Evolutionary conservation across 2,113 vertebrate genomes (phyloP), one percentile per base, ranked within the genome.

Genomic region (Elephas maximus): DNA sequence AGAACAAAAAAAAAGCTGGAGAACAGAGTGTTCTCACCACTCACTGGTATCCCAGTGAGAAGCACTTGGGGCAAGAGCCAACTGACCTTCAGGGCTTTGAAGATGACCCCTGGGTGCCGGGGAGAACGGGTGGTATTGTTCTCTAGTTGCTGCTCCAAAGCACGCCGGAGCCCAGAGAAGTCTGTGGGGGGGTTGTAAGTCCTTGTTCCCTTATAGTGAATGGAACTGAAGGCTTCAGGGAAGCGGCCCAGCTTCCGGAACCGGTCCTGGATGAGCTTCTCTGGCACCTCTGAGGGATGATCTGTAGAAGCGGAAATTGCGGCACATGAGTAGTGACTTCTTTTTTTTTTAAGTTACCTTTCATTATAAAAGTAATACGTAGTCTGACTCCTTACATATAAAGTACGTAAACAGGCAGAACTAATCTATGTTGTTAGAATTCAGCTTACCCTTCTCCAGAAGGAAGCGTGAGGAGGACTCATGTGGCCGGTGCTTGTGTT

Each of bases 171-270:
- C 8, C 99, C 99, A 44, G 99, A 99, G 98, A 99, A 99, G 98
- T 99, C 99, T 0, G 99, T 99, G 83, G 99, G 99, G 45, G 99
- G 99, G 98, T 99, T 99, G 98, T 99, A 99, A 60, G 99, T 99
- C 85, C 99, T 99, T 26, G 99, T 99, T 94, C 99, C 99, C 48
- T 99, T 99, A 98, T 99, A 99, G 98, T 99, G 99, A 96, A 99
- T 98, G 77, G 99, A 99, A 97, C 99, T 99, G 98, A 99, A 99
- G n/a, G 99, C 99, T 98, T 99, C 99, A 0, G 99, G 99, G 96
- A 99, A 99, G 90, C 99, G 99, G 86, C 99, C 99, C 93, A 99
- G 98, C 98, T 99, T 99, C 97, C 99, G 99, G 98, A 99, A 99
- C 23, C 99, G 99, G 97, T 99, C 99, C 98, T 99, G 99, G 95